Evolutionary conservation across 1,140 invertebrate genomes (phyloP).

Genomic region (Nephotettix cincticeps): DNA sequence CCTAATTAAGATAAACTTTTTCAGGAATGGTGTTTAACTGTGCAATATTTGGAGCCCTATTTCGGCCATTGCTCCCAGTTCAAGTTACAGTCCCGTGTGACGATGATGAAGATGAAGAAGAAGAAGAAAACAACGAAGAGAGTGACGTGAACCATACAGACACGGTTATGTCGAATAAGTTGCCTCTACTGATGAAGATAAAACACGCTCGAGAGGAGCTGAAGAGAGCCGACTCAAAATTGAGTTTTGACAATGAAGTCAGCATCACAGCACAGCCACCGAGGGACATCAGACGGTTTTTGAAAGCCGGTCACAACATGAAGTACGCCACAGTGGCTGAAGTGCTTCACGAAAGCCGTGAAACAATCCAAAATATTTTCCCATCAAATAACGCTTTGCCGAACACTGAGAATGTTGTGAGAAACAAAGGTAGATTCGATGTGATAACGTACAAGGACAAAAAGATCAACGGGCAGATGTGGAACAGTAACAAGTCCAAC

Average conservation of each 20-base stretch:
- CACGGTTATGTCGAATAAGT: conserved; percentile 34
- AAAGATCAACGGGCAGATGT: background rate
- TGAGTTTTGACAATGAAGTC: conserved; percentile 39
- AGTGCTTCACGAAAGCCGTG: conserved; percentile 60
- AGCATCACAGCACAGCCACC: conserved; percentile 34
- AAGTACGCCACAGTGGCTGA: conserved; percentile 74
- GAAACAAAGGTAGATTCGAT: conserved; percentile 22
- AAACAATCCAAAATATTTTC: conserved; percentile 49
- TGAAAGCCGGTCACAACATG: conserved; percentile 68
- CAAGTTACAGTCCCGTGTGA: conserved; percentile 55
- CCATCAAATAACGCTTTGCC: conserved; percentile 2
- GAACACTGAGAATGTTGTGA: background rate
- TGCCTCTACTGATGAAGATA: conserved; percentile 48
- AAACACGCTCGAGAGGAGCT: conserved; percentile 50
- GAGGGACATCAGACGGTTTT: conserved; percentile 39
- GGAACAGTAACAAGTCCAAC: background rate
- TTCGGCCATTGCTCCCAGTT: conserved; percentile 73
- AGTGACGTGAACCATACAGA: conserved; percentile 39
- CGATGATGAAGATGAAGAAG: conserved; percentile 48
- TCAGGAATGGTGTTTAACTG: conserved; percentile 71
- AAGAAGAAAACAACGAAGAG: conserved; percentile 47
- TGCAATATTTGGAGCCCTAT: conserved; percentile 74
- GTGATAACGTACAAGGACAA: conserved; percentile 19
- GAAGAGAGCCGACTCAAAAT: conserved; percentile 41
- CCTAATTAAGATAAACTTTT: too few species aligned